Conservation (phyloP, 2,113 vertebrate species). For the Myotis brandtii region DNA sequence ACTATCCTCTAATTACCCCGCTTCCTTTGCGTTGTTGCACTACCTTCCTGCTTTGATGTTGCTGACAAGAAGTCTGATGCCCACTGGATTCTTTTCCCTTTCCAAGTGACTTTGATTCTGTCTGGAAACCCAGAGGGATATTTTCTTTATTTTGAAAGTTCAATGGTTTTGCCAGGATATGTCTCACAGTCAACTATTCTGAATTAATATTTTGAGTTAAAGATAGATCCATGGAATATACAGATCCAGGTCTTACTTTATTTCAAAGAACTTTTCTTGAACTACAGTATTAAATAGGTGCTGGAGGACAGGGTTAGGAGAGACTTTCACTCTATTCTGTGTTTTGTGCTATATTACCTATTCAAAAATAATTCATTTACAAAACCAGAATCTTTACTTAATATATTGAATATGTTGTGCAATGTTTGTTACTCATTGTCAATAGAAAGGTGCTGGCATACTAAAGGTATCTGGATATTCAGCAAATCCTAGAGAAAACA, state of each 20-base stretch:
- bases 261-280: not conserved
- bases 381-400: not conserved
- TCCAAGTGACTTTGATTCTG: not conserved
- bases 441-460: not conserved
- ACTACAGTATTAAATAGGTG: not conserved
- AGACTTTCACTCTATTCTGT: not conserved
- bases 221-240: not conserved
- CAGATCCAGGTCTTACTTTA: not conserved
- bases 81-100: not conserved
- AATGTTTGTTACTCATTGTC: not conserved
- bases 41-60: constrained; percentile 9
- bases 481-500: not conserved
- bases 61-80: not conserved
- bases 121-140: not conserved
- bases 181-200: not conserved
- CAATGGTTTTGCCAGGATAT: not conserved
- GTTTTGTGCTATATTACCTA: not conserved
- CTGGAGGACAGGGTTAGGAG: not conserved
- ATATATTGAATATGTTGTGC: not conserved
- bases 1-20: not conserved
- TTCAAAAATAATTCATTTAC: not conserved
- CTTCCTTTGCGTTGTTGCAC: not conserved
- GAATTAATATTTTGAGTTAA: not conserved
- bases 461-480: not conserved
- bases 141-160: constrained; percentile 47